Conservation (phyloP, 2,113 vertebrate species). For the Aythya baeri region DNA sequence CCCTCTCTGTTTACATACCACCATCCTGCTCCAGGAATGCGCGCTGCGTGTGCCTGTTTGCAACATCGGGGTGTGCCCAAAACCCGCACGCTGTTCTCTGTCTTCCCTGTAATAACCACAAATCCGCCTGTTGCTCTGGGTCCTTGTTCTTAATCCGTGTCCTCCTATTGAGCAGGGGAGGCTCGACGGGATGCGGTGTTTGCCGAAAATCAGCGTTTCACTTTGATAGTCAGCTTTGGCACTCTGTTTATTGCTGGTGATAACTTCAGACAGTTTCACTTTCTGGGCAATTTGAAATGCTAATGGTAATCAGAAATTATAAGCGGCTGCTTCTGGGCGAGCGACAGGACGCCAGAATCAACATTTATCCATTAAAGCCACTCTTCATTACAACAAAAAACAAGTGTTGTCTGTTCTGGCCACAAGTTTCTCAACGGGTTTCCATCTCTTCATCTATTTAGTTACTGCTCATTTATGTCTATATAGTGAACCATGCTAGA, state of each 20-base stretch:
- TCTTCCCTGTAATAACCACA: background rate
- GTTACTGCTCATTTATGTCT: background rate
- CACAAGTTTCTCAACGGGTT: background rate
- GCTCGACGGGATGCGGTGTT: too few relatives aligned
- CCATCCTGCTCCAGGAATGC: background rate
- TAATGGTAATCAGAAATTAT: background rate
- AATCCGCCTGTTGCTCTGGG: background rate
- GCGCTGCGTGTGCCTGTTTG: background rate
- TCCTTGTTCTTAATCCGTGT: background rate
- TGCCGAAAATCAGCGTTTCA: background rate
- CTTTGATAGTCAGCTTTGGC: background rate
- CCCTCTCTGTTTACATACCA: background rate
- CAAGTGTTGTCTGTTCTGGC: background rate
- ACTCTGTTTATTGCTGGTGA: background rate
- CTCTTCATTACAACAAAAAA: background rate
- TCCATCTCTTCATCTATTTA: background rate
- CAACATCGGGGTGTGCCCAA: background rate
- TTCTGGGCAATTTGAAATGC: conserved; percentile 17
- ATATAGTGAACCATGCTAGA: background rate
- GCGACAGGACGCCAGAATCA: conserved; percentile 12
- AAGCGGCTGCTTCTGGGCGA: background rate
- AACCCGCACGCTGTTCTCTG: accelerated
- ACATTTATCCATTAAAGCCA: background rate
- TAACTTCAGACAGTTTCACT: background rate
- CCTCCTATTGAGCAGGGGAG: too few relatives aligned